Evolutionary conservation across 1,140 invertebrate genomes (phyloP), one percentile per base, ranked within the genome.

Genomic region (Charaxes varanes): DNA sequence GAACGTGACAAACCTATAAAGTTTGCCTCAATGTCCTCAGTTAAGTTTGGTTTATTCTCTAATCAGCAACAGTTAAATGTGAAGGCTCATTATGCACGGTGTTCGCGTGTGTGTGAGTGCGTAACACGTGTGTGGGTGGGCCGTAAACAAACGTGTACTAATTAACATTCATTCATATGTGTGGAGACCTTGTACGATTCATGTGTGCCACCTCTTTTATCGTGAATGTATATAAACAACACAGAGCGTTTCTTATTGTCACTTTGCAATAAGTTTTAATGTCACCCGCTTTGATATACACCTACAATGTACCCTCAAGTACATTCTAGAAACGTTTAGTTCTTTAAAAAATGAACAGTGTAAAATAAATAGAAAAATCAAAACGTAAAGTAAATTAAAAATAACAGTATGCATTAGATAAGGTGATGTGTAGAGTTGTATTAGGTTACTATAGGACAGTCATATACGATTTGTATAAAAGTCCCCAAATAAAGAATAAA

Each of bases 131-230:
- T 65, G 54, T 58, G 63, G 57, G 66, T 59, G 59, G 63, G 41
- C 27, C 67, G 66, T 63, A 76, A 73, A 77, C 66, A 66, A 67
- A 69, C 54, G 62, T 55, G 57, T 62, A 70, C 61, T 68, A 79
- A 79, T 78, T 78, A 81, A 69, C 71, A 66, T 71, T 55, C 63
- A 76, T 76, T 76, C 73, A 71, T 54, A 60, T 69, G 67, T 72
- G 63, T 66, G 55, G 58, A 69, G 72, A 58, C 64, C 72, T 63
- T 50, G 62, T 45, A 36, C 14, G 44, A 52, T 63, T 45, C 45
- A 51, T 62, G 63, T 65, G 59, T 63, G 50, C 43, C 49, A 52
- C 41, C 44, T 57, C 62, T 71, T 68, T 74, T 70, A 59, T 52
- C 54, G 42, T 53, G 54, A 59, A 54, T 58, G 50, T 62, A 54